Evolutionary conservation across 2,888 invertebrate genomes (phyloP), one percentile per base, ranked within the genome.

Genomic region (Acleris cristana): DNA sequence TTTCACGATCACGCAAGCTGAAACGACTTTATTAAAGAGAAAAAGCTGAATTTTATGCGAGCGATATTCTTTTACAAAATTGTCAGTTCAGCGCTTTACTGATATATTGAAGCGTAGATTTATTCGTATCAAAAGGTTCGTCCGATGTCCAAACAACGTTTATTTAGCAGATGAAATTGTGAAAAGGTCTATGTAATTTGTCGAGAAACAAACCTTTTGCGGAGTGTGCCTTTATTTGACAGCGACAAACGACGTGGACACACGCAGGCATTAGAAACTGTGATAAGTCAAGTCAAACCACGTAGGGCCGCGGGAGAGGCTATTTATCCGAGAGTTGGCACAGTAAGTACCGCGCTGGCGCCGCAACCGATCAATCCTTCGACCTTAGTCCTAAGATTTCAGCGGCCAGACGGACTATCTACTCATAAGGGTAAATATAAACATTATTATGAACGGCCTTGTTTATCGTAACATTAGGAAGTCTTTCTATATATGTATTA

Each of bases 301-400:
- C 40, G 48, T 12, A 21, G 45, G 45, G 34, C n/a, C 55, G 30
- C n/a, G 10, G 34, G 34, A 64, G 64, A 54, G 53, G 58, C 45
- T 45, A 64, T 64, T 60, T 65, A 65, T 65, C 54, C n/a, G 40
- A 59, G 26, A 49, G 18, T 19, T 18, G 30, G 60, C 54, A 60
- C 60, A 54, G 40, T 54, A 56, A 26, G 40, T 16, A 57, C 8
- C 7, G 64, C 14, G 48, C 48, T 34, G 51, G 23, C 51, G 26
- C 54, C 60, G 49, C 65, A 19, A 49, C 60, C 60, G 59, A 65
- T 60, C 65, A 65, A 65, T 65, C 65, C 60, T 44, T n/a, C 55
- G 55, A 58, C 26, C 65, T 56, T 34, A 48, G n/a, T 44, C 56
- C 49, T 49, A 55, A 63, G 63, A 63, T 63, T 63, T 52, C 26